Evolutionary conservation across 2,797 vertebrate genomes (phyloP), one percentile per base, ranked within the genome.

Genomic region (Pteropus rufus): DNA sequence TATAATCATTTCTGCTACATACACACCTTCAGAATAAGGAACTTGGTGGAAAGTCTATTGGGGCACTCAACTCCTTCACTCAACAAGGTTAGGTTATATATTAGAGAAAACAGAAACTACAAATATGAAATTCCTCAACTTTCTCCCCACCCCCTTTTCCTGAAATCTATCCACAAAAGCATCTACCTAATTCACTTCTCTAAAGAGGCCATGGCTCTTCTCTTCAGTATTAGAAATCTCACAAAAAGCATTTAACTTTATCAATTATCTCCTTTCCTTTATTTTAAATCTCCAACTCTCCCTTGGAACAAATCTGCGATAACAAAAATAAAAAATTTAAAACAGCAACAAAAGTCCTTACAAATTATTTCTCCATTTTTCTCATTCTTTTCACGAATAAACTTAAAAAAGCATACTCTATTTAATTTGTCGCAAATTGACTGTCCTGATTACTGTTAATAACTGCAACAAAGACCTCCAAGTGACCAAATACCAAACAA

Each of bases 81-180:
- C 44, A 36, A 36, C 31, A 67, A 64, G 18, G 24, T 4, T 79
- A 54, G 29, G 39, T 87, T 44, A 81, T 46, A 77, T n/a, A 81
- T 85, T 12, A 89, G 21, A 96, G 24, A 60, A 90, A 90, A 89
- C 36, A 73, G 21, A 88, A 67, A 19, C 65, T 75, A 86, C 24
- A 70, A 81, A 81, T 29, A 81, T 24, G 26, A 89, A 93, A 96
- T 93, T 82, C 46, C 54, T 90, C 69, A 96, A 41, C 60, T 81
- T 86, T 54, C 60, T 92, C 49, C 56, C n/a, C 44, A 91, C 23
- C 6, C 21, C 23, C 36, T 65, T 34, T 21, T 12, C 54, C 62
- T 21, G 58, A 92, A 88, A 83, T 26, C 26, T 44, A 77, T 23
- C 36, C 54, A 91, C 10, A 67, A 90, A 89, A 94, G 12, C 49